Conservation (phyloP, 2,113 vertebrate genomes). For the Thunnus maccoyii region DNA sequence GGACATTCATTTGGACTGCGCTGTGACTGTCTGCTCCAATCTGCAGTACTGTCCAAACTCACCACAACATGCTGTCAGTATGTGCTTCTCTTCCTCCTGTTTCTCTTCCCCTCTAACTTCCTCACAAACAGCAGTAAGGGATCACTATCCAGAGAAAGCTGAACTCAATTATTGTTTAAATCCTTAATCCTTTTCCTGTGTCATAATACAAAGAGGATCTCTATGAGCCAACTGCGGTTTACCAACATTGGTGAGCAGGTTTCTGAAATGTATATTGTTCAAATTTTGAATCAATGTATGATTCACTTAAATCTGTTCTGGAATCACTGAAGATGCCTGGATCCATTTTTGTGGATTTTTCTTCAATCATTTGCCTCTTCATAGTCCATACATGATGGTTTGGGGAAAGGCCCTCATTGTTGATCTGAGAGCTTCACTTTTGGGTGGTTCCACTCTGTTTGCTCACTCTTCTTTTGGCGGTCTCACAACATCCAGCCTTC, state of each 20-base stretch:
- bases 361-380: too few species aligned
- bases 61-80: constrained; percentile 48
- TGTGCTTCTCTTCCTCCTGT: constrained; percentile 45
- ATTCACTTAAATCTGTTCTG: constrained; percentile 3
- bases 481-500: too few species aligned
- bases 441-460: not conserved
- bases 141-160: not conserved
- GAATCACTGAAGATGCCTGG: not conserved
- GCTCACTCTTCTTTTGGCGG: not conserved
- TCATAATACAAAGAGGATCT: too few species aligned
- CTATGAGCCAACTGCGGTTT: too few species aligned
- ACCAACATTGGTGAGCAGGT: too few species aligned
- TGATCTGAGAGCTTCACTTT: not conserved
- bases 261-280: not conserved
- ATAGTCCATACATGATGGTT: too few species aligned
- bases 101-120: constrained; percentile 10
- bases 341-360: not conserved
- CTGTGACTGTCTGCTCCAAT: constrained; percentile 52
- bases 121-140: not conserved
- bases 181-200: too few species aligned
- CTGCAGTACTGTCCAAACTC: constrained; percentile 50
- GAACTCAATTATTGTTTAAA: not conserved
- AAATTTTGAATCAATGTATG: not conserved
- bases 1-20: constrained; percentile 37
- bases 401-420: not conserved